Percentiles rank a stretch among this genome's conserved stretches.
These are phyloP conservation scores for Pyrrhosoma nymphula DNA, from an alignment of 2,888 invertebrate genomes.

Conservation along the genomic window DNA sequence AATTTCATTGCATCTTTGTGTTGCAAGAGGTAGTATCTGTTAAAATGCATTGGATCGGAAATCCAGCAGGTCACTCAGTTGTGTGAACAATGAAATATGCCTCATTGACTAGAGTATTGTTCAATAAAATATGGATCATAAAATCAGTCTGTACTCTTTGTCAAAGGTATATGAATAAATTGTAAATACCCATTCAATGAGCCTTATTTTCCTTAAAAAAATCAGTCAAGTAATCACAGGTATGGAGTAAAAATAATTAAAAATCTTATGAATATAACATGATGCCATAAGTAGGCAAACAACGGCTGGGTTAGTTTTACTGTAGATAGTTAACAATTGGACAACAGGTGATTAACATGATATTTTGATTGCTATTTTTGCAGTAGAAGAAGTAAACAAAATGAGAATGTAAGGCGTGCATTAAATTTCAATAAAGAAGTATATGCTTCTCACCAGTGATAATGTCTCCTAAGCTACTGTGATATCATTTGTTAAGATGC, in stretches of 20 bases:
- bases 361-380: conserved; percentile 47
- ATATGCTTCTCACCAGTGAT: conserved; percentile 41
- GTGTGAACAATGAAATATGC: conserved; percentile 63
- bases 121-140: conserved; percentile 63
- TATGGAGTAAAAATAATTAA: conserved; percentile 67
- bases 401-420: conserved; percentile 50
- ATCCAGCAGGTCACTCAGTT: conserved; percentile 67
- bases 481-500: conserved; percentile 53
- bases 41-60: conserved; percentile 60
- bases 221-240: conserved; percentile 67
- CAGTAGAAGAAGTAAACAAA: conserved; percentile 20
- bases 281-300: conserved; percentile 47
- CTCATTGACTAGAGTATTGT: conserved; percentile 67
- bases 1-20: conserved; percentile 55
- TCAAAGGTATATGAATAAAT: conserved; percentile 62
- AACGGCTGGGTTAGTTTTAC: conserved; percentile 43
- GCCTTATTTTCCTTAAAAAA: conserved; percentile 57
- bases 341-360: conserved; percentile 48
- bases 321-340: conserved; percentile 55
- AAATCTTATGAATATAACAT: conserved; percentile 66
- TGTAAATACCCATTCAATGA: conserved; percentile 64
- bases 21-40: conserved; percentile 59
- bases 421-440: conserved; percentile 41
- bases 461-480: conserved; percentile 55
- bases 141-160: conserved; percentile 67